Evolutionary conservation across 2,797 vertebrate genomes (phyloP).

Genomic region (Pagetopsis macropterus): DNA sequence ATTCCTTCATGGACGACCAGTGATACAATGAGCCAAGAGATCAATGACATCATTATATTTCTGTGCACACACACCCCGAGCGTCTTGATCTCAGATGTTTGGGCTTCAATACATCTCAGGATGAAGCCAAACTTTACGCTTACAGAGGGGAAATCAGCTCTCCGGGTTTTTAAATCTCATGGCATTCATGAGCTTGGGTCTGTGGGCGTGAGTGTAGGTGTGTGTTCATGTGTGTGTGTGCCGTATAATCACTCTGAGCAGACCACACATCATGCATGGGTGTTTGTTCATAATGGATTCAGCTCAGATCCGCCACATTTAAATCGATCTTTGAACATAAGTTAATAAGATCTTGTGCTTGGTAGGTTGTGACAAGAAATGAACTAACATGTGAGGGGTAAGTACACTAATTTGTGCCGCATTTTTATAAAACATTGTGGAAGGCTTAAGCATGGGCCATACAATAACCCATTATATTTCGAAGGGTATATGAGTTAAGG

Average conservation of each 20-base stretch:
- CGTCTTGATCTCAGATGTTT: conserved; percentile 14
- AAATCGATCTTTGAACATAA: background rate
- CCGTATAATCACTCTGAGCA: background rate
- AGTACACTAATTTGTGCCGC: no score
- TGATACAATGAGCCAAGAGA: conserved; percentile 8
- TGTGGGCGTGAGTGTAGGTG: conserved; percentile 24
- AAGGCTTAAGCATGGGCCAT: background rate
- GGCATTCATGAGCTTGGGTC: conserved; percentile 1
- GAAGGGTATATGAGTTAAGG: background rate
- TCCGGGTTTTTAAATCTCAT: conserved; percentile 24
- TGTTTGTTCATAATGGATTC: conserved; percentile 2
- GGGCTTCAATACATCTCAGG: conserved; percentile 34
- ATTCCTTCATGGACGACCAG: background rate
- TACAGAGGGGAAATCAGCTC: conserved; percentile 37
- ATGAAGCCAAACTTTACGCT: conserved; percentile 32
- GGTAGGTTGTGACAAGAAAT: no score
- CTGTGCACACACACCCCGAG: background rate
- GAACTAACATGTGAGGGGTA: no score
- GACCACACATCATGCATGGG: background rate
- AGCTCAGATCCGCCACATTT: conserved; percentile 3
- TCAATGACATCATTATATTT: conserved; percentile 32
- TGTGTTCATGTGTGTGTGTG: conserved; percentile 11
- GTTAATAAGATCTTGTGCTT: no score
- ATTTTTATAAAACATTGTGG: background rate
- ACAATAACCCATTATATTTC: no score